Evolutionary conservation across 2,797 vertebrate genomes (phyloP).

Genomic region (Morus bassanus): DNA sequence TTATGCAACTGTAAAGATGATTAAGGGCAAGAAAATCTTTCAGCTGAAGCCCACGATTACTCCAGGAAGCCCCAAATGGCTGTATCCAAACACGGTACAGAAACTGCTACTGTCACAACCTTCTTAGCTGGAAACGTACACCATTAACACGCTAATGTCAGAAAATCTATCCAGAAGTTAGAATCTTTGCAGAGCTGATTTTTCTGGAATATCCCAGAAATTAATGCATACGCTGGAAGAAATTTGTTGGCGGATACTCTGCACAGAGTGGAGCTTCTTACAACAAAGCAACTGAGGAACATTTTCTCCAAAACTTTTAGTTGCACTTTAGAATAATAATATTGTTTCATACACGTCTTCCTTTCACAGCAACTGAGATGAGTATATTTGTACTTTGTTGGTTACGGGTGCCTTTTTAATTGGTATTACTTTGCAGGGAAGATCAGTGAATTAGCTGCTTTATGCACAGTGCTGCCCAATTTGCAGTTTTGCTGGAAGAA

Average conservation of each 20-base stretch:
- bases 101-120: neutral
- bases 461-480: neutral
- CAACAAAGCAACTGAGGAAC: neutral
- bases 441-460: constrained; percentile 19
- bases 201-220: neutral
- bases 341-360: neutral
- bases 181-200: neutral
- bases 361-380: neutral
- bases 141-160: neutral
- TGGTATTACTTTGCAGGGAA: constrained; percentile 38
- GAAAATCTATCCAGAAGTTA: neutral
- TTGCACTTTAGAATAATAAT: neutral
- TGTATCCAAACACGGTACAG: neutral
- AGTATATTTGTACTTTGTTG: neutral
- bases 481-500: constrained; percentile 34
- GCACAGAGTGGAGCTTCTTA: neutral
- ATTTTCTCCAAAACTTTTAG: neutral
- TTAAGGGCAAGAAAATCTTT: neutral
- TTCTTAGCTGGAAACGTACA: neutral
- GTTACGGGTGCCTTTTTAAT: neutral
- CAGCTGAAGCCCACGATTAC: neutral
- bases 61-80: neutral
- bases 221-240: neutral
- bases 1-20: neutral
- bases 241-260: neutral